Base-by-base conservation (phyloP, 2,888 invertebrate species). In the Morpho helenor region DNA sequence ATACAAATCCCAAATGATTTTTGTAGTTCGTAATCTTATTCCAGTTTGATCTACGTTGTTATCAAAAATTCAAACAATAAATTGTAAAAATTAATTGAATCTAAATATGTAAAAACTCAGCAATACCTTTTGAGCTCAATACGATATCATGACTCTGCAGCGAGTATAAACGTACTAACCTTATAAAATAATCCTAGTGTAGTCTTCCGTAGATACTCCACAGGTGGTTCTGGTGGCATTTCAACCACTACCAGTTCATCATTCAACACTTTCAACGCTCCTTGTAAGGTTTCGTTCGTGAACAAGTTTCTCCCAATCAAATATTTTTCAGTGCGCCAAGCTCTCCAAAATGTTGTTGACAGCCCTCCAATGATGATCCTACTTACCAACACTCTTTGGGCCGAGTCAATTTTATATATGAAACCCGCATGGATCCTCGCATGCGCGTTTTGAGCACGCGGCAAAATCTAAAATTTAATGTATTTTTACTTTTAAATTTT, bases 341-440 rank as follows among this genome's bases (percentile, higher is more conserved):
- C 94, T 64, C 93, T 70, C 3, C 66, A 67, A 16, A 82, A 83
- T 2, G 60, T 58, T 3, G 88, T 72, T 46, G 87, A 87, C 1
- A 94, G 92, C 8, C 92, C 92, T 10, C 93, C 94, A 65, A 85
- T 92, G 0, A 93, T 90, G 22, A 94, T 87, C 44, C 80, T 78
- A 52, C 61, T 66, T 7, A 50, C 73, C 40, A 74, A 64, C 0
- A 91, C 75, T 23, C 82, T 77, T 62, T 62, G 49, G 1, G 51
- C 10, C 8, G 44, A n/a, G 44, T 64, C 52, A 4, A 95, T 67
- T 75, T 93, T 91, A 60, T 94, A 91, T 0, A 93, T 79, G 72
- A 95, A 95, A 7, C 93, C 96, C 8, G 94, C 94, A 70, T 95
- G 95, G 0, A 96, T 93, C 58, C 94, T 92, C 0, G 95, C 95